Base-by-base conservation (phyloP, 2,113 vertebrate genomes). In the Oreochromis tanganicae region DNA sequence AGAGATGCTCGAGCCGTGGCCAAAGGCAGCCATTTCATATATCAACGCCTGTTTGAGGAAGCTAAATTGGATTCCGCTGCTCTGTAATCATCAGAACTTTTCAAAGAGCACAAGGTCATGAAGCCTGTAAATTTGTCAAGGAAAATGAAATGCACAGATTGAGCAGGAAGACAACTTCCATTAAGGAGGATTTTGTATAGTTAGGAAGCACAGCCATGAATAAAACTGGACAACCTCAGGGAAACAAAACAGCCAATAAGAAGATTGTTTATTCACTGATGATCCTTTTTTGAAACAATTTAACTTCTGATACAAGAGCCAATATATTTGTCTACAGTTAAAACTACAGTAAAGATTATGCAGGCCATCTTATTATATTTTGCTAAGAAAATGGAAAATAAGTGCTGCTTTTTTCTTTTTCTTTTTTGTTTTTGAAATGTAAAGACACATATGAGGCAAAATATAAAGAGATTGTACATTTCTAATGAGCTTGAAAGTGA, bases 1-100 rank as follows among this genome's bases (percentile, higher is more conserved):
- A 83, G 56, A 80, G 34, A 43, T 24, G 29, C 48, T 34, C 24
- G 29, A 73, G 59, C 41, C n/a, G 46, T 80, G 81, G 29, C 46
- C 71, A 52, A 78, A 61, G 9, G 63, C 80, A 82, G 83, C 59
- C 55, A 56, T 91, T 90, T 91, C 50, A 88, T 78, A 59, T 19
- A 73, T 78, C 16, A 46, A 9, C 2, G 9, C 59, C 48, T 57
- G 75, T 12, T 3, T 2, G 12, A 54, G 80, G 38, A 85, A 27
- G n/a, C 14, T 41, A 82, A 85, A 93, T 86, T 91, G 81, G 85
- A 92, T 86, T 89, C 79, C 1, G 3, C 84, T 87, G 66, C 50
- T 17, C 29, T 54, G 75, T 82, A 54, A 90, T 88, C 43, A 73
- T 59, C 5, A 50, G 55, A 80, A 84, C 63, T 81, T 91, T 85